These are phyloP conservation scores for Ectemnius lituratus DNA, from an alignment of 2,888 invertebrate genomes.

Conservation along the genomic window DNA sequence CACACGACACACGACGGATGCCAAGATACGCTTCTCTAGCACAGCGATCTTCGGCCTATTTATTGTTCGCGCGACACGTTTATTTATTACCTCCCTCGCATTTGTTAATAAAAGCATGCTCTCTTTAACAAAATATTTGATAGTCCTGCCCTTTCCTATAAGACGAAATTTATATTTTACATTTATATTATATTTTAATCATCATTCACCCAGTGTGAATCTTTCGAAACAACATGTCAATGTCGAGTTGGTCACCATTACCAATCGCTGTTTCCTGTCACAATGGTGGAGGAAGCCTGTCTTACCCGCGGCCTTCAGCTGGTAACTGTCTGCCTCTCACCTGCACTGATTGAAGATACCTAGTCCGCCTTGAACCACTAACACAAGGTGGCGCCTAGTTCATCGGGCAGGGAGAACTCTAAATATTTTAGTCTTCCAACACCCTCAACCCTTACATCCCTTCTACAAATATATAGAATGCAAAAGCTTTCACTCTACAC, in stretches of 20 bases:
- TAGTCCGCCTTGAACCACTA: not conserved
- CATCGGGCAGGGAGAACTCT: no score
- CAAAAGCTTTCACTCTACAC: no score
- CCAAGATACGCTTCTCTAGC: slow-evolving; percentile 11
- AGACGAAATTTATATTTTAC: not conserved
- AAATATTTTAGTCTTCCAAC: no score
- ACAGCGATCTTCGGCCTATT: slow-evolving; percentile 48
- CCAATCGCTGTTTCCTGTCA: no score
- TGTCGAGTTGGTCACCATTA: no score
- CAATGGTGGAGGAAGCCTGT: not conserved
- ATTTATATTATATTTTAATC: no score
- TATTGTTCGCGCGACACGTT: slow-evolving; percentile 62
- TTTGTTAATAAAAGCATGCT: slow-evolving; percentile 71
- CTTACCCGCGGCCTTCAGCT: not conserved
- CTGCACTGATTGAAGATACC: slow-evolving; percentile 1
- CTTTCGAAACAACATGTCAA: no score
- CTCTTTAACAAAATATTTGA: slow-evolving; percentile 25
- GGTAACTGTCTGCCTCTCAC: no score
- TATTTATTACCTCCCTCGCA: slow-evolving; percentile 67
- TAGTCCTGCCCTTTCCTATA: no score
- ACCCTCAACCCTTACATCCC: no score
- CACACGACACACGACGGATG: slow-evolving; percentile 6
- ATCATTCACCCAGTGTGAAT: no score
- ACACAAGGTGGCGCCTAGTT: slow-evolving; percentile 3
- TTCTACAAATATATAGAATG: no score